Conservation (phyloP, 2,888 invertebrate genomes). For the Fragum fragum region DNA sequence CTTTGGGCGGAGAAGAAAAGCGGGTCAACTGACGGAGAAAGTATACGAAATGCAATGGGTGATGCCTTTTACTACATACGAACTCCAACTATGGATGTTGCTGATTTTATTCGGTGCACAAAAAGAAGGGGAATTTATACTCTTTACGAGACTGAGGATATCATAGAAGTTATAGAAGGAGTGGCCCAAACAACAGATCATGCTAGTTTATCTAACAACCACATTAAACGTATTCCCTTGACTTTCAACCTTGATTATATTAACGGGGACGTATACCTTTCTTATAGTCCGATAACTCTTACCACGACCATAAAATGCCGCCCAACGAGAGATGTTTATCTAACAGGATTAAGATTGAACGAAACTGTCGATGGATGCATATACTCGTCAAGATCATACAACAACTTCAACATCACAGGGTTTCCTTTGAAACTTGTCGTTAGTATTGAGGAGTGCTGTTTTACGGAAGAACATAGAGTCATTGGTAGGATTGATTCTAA, state of each 20-base stretch:
- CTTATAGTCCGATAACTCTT: too few relatives aligned
- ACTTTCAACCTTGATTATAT: too few relatives aligned
- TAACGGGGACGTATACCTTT: too few relatives aligned
- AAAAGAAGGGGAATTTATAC: constrained; percentile 30
- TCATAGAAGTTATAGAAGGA: not conserved
- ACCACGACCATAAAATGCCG: too few relatives aligned
- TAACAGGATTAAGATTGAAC: too few relatives aligned
- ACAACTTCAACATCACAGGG: too few relatives aligned
- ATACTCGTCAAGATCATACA: too few relatives aligned
- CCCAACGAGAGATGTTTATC: too few relatives aligned
- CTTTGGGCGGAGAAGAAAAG: constrained; percentile 38
- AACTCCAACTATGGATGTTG: constrained; percentile 32
- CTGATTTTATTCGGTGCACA: constrained; percentile 36
- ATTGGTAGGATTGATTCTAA: not conserved
- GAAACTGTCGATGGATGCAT: too few relatives aligned
- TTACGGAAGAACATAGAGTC: not conserved
- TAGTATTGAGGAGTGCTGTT: not conserved
- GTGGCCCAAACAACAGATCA: too few relatives aligned
- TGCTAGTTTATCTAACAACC: not conserved
- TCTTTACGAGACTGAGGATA: constrained; percentile 41
- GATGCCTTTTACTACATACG: constrained; percentile 37
- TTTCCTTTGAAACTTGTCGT: not conserved
- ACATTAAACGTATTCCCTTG: not conserved
- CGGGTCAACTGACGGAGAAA: constrained; percentile 4
- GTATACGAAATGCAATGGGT: constrained; percentile 30